phyloP scores from a whole-genome alignment of 1,140 invertebrate species.

The Leucophenga varia region DNA sequence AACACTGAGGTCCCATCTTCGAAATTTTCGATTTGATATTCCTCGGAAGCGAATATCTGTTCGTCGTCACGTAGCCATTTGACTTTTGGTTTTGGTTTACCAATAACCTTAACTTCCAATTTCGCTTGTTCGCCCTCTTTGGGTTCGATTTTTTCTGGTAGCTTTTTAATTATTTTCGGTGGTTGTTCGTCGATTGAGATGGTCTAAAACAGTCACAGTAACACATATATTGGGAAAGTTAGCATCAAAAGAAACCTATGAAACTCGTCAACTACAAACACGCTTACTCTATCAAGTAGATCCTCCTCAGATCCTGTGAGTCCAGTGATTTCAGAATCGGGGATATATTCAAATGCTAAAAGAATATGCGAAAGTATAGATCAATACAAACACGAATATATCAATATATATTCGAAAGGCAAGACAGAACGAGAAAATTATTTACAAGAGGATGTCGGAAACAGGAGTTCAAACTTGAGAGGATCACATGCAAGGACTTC shows the following conservation, averaged over 20 bases:
- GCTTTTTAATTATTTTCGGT: constrained; percentile 74
- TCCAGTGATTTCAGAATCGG: constrained; percentile 79
- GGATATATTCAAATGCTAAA: constrained; percentile 90
- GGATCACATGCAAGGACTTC: no score
- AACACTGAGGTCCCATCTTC: constrained; percentile 84
- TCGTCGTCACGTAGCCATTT: constrained; percentile 80
- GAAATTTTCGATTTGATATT: constrained; percentile 82
- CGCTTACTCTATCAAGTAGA: constrained; percentile 76
- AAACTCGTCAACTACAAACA: no score
- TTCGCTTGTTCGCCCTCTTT: constrained; percentile 77
- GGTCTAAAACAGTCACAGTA: no score
- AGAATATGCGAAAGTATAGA: constrained; percentile 51
- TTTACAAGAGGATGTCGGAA: constrained; percentile 37
- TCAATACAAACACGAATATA: no score
- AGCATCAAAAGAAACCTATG: constrained; percentile 16
- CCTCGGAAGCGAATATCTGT: constrained; percentile 74
- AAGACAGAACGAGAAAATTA: constrained; percentile 25
- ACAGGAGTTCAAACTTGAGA: no score
- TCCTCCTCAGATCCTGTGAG: constrained; percentile 76
- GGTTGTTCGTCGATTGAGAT: constrained; percentile 63
- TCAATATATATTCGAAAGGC: no score
- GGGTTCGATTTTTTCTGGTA: constrained; percentile 70
- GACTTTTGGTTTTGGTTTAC: constrained; percentile 75
- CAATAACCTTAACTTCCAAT: constrained; percentile 79
- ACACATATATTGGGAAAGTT: no score